phyloP scores from a whole-genome alignment of 2,113 vertebrate genomes.

The Plestiodon gilberti region DNA sequence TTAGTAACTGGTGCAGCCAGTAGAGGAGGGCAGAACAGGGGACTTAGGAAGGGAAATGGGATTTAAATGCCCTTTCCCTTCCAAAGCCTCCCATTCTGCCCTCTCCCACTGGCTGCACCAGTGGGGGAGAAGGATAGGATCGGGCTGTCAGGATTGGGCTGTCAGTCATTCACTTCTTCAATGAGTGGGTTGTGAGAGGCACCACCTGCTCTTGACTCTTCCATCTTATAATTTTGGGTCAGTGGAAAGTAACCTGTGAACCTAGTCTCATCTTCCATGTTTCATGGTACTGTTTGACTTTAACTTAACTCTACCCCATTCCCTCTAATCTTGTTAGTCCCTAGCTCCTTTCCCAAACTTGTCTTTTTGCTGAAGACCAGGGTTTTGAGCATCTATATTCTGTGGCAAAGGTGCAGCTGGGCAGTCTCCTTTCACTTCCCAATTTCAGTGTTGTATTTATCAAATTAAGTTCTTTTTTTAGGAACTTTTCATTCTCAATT shows the following conservation, averaged over 20 bases:
- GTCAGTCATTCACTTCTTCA: neutral
- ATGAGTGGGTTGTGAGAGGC: no score
- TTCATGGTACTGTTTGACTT: no score
- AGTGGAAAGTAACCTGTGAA: no score
- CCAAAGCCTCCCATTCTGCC: no score
- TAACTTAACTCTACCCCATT: neutral
- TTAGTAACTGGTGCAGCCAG: no score
- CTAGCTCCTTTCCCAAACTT: neutral
- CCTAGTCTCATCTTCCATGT: neutral
- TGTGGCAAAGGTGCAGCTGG: neutral
- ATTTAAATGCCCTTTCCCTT: no score
- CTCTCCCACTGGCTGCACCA: no score
- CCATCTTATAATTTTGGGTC: neutral
- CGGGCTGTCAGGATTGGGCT: no score
- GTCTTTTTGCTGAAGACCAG: neutral
- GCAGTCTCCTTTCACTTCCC: no score
- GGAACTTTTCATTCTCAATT: neutral
- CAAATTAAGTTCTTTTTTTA: constrained; percentile 19
- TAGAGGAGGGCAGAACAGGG: no score
- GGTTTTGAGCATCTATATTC: neutral
- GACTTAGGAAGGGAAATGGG: no score
- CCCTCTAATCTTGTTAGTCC: neutral
- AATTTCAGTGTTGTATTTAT: neutral
- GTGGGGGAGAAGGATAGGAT: no score
- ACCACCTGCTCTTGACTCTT: neutral